Evolutionary conservation across 2,113 vertebrate genomes (phyloP), one percentile per base, ranked within the genome.

Genomic region (Actinemys pallida): DNA sequence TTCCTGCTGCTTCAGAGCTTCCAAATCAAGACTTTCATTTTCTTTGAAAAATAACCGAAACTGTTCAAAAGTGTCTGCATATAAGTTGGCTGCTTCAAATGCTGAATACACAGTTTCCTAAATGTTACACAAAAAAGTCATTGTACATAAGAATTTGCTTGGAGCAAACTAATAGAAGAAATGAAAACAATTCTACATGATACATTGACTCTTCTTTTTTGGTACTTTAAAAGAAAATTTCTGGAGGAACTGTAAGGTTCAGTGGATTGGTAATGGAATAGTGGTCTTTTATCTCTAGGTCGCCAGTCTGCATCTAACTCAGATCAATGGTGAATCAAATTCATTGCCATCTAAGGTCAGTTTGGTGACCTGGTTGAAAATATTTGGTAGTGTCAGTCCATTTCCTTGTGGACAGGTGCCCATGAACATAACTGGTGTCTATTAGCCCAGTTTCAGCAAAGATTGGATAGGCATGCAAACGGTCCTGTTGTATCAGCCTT

Each of bases 1-100:
- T 76, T 99, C 98, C 65, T 98, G 93, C 88, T 98, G 92, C 86
- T 93, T 98, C 79, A 99, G 87, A 29, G 81, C 97, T 57, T 98
- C 93, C 86, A 99, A 96, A 96, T 99, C 98, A 90, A 99, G 97
- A 94, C 96, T 98, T 97, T 99, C 98, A 82, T 99, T 99, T 95
- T 99, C 98, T 90, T 96, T 98, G 90, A 98, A 99, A 97, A 98
- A 98, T 79, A 95, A 45, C 16, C 96, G 97, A 94, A 99, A 99
- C 47, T 54, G 97, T 96, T 99, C 98, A 97, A 99, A 99, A 1
- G 97, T 98, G 22, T 94, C 27, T 45, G 98, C 98, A 62, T 99
- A 99, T 9, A 97, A 79, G 29, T 82, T 95, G 9, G 98, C 98
- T 78, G 98, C 94, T 39, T 98, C 96, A 94, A 99, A 99, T 22